Evolutionary conservation across 2,888 invertebrate species (phyloP), one percentile per base, ranked within the genome.

Genomic region (Parnassius mnemosyne): DNA sequence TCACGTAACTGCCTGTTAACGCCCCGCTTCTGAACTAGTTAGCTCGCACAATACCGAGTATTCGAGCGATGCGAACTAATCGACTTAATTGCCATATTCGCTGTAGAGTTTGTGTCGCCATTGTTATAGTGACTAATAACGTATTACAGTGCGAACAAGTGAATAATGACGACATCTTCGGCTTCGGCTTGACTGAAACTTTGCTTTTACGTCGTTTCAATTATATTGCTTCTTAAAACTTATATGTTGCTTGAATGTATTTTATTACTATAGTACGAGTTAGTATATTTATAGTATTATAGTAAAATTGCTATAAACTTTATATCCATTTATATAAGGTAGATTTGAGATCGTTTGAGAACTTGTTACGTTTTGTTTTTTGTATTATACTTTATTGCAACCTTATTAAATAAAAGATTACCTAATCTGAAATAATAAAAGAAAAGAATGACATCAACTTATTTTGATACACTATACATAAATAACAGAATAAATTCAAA

Each of bases 11-110:
- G 49, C 41, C 42, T 50, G 34, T 41, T 44, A 52, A n/a, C 3
- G 43, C n/a, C 16, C 11, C 13, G 11, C 12, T 10, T 10, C 47
- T 9, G 42, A 44, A 42, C 20, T 20, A 42, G 42, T 43, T 42
- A 46, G 57, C 12, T 47, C n/a, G n/a, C 57, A 53, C 61, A 59
- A 56, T 60, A 52, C 53, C 43, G 41, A 51, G n/a, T 54, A 49
- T 43, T 47, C 58, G 60, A 53, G 49, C 54, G 49, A 54, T 57
- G 61, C 50, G 49, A 65, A 59, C 65, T 65, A 52, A 65, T 62
- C 59, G 55, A 59, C 49, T 61, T 65, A 53, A 65, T 57, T 53
- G 53, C 61, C 46, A 16, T 56, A 53, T 43, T 49, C 20, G 42
- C 10, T 44, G 54, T 16, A 34, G 53, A 53, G 59, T 47, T 49